Evolutionary conservation across 2,888 invertebrate species (phyloP), one percentile per base, ranked within the genome.

Genomic region (Rapana venosa): DNA sequence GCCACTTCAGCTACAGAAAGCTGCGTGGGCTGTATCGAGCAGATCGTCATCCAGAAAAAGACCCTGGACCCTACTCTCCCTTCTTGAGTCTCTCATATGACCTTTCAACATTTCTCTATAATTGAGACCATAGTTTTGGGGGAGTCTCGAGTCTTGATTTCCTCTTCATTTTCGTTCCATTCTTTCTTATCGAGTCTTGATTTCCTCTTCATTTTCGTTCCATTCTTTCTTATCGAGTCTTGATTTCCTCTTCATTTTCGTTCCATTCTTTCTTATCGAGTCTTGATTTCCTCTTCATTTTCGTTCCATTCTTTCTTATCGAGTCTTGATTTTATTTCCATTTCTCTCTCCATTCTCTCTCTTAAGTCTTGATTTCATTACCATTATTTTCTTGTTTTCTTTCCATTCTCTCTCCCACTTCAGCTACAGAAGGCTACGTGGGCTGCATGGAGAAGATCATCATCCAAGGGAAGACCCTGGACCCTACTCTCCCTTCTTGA

Each of bases 11-110:
- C 83, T 35, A 90, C 91, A 74, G 93, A 93, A 88, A 96, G 96
- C 30, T 96, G 94, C 93, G 95, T 96, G 88, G 96, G 96, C 20
- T 96, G 96, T 91, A 95, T 96, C 92, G 92, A 94, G 86, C 94
- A 95, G 87, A 93, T 96, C 17, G 93, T 94, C 88, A 92, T 96
- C 61, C 94, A 96, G 90, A 94, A 93, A 17, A 88, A 93, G 22
- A 92, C 92, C 70, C 89, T 95, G 85, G 96, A 96, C 92, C 95
- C 96, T 56, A 94, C 96, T 30, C 92, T 94, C n/a, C n/a, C n/a
- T n/a, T n/a, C n/a, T n/a, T n/a, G n/a, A n/a, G n/a, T n/a, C n/a
- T n/a, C n/a, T n/a, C n/a, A n/a, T n/a, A n/a, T n/a, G n/a, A n/a
- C n/a, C n/a, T n/a, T n/a, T n/a, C n/a, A n/a, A n/a, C n/a, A n/a